Conservation (phyloP, 2,888 invertebrate genomes). For the Phrixothrix hirtus region DNA sequence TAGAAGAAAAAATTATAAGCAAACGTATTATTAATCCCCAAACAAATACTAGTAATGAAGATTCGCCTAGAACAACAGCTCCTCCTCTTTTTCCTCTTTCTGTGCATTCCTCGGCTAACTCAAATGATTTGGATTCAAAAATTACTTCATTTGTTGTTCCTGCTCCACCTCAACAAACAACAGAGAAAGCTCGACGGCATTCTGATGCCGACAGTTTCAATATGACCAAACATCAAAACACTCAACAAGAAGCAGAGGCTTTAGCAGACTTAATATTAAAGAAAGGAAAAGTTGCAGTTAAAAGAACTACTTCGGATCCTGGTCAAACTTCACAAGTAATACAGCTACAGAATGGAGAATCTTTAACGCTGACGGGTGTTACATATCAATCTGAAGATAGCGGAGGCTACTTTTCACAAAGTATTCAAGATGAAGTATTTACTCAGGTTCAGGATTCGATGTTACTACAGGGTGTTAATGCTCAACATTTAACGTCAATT, state of each 20-base stretch:
- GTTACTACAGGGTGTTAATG: constrained; percentile 67
- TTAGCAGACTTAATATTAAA: constrained; percentile 77
- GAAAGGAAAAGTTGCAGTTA: constrained; percentile 71
- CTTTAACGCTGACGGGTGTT: constrained; percentile 66
- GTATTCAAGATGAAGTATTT: constrained; percentile 77
- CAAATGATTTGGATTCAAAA: constrained; percentile 51
- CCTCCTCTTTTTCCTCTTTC: constrained; percentile 55
- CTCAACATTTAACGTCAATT: constrained; percentile 61
- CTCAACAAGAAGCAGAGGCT: constrained; percentile 73
- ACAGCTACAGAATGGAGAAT: constrained; percentile 63
- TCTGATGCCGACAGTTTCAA: constrained; percentile 63
- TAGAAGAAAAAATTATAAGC: constrained; percentile 92
- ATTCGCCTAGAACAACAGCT: constrained; percentile 47
- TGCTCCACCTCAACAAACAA: constrained; percentile 57
- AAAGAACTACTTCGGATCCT: constrained; percentile 74
- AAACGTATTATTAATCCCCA: constrained; percentile 65
- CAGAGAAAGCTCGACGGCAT: constrained; percentile 61
- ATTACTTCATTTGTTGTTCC: constrained; percentile 62
- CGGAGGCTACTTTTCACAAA: constrained; percentile 65
- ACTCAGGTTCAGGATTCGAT: constrained; percentile 73
- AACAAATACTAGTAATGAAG: constrained; percentile 35
- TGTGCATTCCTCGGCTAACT: constrained; percentile 55
- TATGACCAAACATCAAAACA: constrained; percentile 56
- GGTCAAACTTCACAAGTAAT: constrained; percentile 65
- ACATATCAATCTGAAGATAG: constrained; percentile 66